Percentiles rank a stretch among this genome's conserved stretches.
phyloP scores from a whole-genome alignment of 2,113 vertebrate species.

The Oreochromis aureus region DNA sequence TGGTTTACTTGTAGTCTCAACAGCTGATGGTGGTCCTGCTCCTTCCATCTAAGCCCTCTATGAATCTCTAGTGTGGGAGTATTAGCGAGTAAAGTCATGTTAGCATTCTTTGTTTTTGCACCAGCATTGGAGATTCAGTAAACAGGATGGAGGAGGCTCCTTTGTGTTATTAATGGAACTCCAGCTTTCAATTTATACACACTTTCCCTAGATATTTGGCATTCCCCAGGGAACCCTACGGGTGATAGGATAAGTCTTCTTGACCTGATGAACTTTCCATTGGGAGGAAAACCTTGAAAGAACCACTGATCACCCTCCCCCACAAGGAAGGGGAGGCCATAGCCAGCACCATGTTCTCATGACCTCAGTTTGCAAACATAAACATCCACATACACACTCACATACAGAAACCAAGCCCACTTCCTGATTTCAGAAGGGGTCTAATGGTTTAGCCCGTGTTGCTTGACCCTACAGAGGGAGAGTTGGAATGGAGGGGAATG shows the following conservation, averaged over 20 bases:
- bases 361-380: constrained; percentile 55
- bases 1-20: constrained; percentile 15
- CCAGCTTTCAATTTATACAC: constrained; percentile 8
- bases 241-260: constrained; percentile 45
- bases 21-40: constrained; percentile 38
- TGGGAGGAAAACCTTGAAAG: constrained; percentile 19
- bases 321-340: constrained; percentile 28
- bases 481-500: not conserved
- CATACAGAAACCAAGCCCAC: constrained; percentile 41
- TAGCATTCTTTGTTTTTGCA: constrained; percentile 28
- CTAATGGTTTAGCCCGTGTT: constrained; percentile 44
- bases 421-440: constrained; percentile 60
- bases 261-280: constrained; percentile 34
- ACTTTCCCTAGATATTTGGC: constrained; percentile 39
- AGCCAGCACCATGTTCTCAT: constrained; percentile 60
- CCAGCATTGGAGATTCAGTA: constrained; percentile 10
- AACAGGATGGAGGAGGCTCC: constrained; percentile 37
- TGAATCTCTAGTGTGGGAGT: constrained; percentile 28
- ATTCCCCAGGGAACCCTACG: constrained; percentile 46
- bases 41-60: constrained; percentile 4
- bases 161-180: constrained; percentile 23
- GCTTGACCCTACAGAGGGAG: constrained; percentile 39
- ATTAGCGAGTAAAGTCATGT: constrained; percentile 29
- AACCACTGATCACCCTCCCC: constrained; percentile 27
- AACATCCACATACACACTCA: constrained; percentile 28